phyloP scores from a whole-genome alignment of 2,888 invertebrate species.

The Leucophenga montana region DNA sequence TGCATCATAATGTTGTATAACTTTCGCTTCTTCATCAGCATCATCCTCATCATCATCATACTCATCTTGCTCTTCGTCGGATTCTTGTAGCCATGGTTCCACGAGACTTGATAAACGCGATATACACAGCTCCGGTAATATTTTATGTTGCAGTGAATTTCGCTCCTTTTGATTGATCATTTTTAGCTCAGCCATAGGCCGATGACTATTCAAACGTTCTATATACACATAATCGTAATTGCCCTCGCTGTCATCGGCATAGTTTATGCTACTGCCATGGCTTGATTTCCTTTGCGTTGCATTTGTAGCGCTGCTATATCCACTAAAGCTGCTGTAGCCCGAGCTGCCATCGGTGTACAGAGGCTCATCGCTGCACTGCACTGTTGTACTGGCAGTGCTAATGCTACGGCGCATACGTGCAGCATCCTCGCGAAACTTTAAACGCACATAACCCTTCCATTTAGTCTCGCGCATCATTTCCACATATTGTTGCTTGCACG shows the following conservation, averaged over 20 bases:
- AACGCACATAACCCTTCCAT: constrained; percentile 71
- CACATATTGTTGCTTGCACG: constrained; percentile 58
- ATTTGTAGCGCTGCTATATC: constrained; percentile 36
- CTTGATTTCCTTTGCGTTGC: too few species aligned
- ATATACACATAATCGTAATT: constrained; percentile 77
- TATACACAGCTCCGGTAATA: constrained; percentile 68
- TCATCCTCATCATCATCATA: constrained; percentile 44
- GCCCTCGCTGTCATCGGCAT: constrained; percentile 27
- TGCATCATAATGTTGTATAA: background rate
- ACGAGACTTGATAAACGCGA: constrained; percentile 61
- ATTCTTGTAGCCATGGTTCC: constrained; percentile 54
- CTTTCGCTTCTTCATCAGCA: background rate
- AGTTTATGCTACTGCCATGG: background rate
- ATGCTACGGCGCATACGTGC: constrained; percentile 12
- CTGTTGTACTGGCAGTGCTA: constrained; percentile 4
- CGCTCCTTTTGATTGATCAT: constrained; percentile 44
- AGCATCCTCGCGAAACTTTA: constrained; percentile 63
- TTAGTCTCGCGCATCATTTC: constrained; percentile 61
- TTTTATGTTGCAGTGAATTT: constrained; percentile 48
- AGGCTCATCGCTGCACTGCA: constrained; percentile 37
- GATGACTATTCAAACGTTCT: constrained; percentile 77
- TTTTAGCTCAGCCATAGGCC: constrained; percentile 72
- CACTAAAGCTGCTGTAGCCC: constrained; percentile 56
- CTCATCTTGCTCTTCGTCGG: constrained; percentile 53
- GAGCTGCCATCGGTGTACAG: constrained; percentile 62